Base-by-base conservation (phyloP, 2,888 invertebrate species). In the Lycia hirtaria region DNA sequence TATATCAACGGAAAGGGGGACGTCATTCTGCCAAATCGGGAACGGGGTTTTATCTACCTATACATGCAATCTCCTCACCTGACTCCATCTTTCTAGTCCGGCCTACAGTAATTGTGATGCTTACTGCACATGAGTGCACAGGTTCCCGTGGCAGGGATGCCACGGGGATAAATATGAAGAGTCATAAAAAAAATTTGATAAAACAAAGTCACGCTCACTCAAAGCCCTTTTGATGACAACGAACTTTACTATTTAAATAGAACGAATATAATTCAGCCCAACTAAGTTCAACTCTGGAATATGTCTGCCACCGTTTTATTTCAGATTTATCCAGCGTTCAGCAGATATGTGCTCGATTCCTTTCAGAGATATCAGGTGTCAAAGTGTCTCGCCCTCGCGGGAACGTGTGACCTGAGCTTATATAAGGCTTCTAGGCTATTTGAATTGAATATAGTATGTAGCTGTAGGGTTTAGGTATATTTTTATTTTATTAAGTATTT, bases 231-330 rank as follows among this genome's bases (percentile, higher is more conserved):
- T 30, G 30, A 9, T 44, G 7, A 19, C 6, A 12, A 44, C 20
- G 12, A 30, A 43, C 28, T 15, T 15, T 28, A 12, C 1, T 17
- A 19, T 33, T 43, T 28, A 19, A 43, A 35, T 17, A 14, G 17
- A 51, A 24, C 10, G 20, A 44, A 44, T 41, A 7, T 19, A 14
- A 51, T 52, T 17, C 19, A 28, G 5, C 17, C 12, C 26, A 24
- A 43, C 26, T 38, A 9, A 22, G 51, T 51, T 22, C 24, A 40
- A 24, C 24, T 41, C 2, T 0, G 17, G 26, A 40, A 40, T 40
- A 0, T 14, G 9, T 4, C 19, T 17, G 37, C 37, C 19, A 19
- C 37, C 35, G 35, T 19, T 37, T 9, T 35, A 35, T 33, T 5
- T 6, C 5, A 33, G 14, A 33, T 15, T 20, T 1, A 20, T 14